A percentile compares a stretch with the other conserved stretches of the same genome.
These are phyloP conservation scores for Yponomeuta sedellus DNA, from an alignment of 2,888 invertebrate species.

Conservation along the genomic window DNA sequence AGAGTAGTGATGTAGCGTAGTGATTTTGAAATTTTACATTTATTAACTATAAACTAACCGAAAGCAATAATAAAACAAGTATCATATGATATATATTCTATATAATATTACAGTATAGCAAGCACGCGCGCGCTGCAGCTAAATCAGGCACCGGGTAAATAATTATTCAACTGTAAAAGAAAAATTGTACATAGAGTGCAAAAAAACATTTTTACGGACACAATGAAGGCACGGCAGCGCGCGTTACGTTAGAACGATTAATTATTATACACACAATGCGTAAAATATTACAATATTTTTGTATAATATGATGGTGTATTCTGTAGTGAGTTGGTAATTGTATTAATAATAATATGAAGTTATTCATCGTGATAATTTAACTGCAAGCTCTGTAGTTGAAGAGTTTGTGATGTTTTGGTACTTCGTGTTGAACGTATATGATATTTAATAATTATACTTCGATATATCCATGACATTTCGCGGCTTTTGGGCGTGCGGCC, in stretches of 20 bases:
- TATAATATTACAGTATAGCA: conserved; percentile 18
- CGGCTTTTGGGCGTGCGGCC: conserved; percentile 66
- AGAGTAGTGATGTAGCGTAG: conserved; percentile 71
- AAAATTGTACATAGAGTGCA: neutral
- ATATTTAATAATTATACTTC: neutral
- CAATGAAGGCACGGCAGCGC: conserved; percentile 51
- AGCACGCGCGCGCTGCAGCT: conserved; percentile 65
- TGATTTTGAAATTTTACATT: conserved; percentile 74
- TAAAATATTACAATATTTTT: conserved; percentile 71
- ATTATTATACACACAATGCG: conserved; percentile 61
- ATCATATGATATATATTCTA: conserved; percentile 31
- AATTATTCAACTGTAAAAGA: neutral
- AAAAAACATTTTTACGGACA: neutral
- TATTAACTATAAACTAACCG: conserved; percentile 53
- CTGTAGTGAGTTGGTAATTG: conserved; percentile 68
- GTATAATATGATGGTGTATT: conserved; percentile 71
- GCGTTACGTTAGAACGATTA: conserved; percentile 46
- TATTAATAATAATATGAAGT: conserved; percentile 29
- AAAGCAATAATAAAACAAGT: conserved; percentile 63
- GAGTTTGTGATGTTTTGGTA: conserved; percentile 20
- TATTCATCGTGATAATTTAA: conserved; percentile 43
- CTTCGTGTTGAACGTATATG: conserved; percentile 6
- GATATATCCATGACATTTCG: conserved; percentile 29
- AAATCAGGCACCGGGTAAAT: conserved; percentile 18
- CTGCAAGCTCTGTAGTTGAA: conserved; percentile 40